Conservation (phyloP, 1,140 invertebrate genomes). For the Panulirus ornatus region DNA sequence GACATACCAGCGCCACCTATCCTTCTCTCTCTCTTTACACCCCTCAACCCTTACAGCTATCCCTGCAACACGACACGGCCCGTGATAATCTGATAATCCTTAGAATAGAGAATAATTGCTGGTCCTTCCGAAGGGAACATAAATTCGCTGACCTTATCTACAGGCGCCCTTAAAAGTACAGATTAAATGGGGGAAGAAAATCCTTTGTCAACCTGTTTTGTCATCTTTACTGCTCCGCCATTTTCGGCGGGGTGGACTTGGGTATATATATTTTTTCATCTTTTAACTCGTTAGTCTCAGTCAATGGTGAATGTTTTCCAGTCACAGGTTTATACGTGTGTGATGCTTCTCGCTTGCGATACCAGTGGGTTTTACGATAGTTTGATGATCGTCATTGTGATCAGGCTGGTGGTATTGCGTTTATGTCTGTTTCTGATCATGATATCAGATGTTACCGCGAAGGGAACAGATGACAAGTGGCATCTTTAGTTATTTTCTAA, state of each 20-base stretch:
- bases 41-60: not conserved
- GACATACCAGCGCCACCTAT: not conserved
- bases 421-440: too few relatives aligned
- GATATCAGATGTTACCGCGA: too few relatives aligned
- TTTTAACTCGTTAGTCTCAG: too few relatives aligned
- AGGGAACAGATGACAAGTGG: too few relatives aligned
- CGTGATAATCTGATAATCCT: constrained; percentile 19
- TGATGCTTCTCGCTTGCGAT: too few relatives aligned
- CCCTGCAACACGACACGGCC: not conserved
- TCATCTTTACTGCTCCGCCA: constrained; percentile 21
- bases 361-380: too few relatives aligned
- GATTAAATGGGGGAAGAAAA: not conserved
- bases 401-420: too few relatives aligned
- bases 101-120: not conserved
- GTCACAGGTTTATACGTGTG: too few relatives aligned
- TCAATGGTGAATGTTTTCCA: too few relatives aligned
- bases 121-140: constrained; percentile 13
- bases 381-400: too few relatives aligned
- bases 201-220: constrained; percentile 26
- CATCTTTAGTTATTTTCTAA: too few relatives aligned
- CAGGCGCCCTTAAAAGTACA: constrained; percentile 22
- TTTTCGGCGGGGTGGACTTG: not conserved
- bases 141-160: constrained; percentile 35
- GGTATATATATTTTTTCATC: not conserved
- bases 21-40: not conserved